Evolutionary conservation across 2,797 vertebrate genomes (phyloP), one percentile per base, ranked within the genome.

Genomic region (Epinephelus coioides): DNA sequence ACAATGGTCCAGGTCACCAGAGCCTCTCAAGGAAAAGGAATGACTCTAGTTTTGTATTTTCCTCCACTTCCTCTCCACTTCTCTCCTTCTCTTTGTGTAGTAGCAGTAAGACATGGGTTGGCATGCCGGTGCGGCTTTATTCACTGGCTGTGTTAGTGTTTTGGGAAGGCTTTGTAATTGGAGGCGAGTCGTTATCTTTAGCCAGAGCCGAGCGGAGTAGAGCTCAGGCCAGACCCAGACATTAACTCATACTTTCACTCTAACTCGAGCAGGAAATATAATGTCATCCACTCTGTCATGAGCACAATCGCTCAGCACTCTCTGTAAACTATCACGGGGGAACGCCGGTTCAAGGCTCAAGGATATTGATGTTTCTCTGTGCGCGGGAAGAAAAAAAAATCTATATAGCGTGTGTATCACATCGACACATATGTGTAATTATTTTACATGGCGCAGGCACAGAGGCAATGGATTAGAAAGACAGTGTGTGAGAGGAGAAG

Each of bases 161-260:
- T 89, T 86, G 81, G 84, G 81, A 79, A 84, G 83, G 83, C 87
- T 93, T 89, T 91, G 93, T 91, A 92, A 93, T 87, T 66, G 86
- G 84, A 92, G 79, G 86, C n/a, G 79, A 81, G 86, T 88, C 84
- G 84, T 92, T 94, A 93, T 94, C 91, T 92, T 84, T 73, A 91
- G 84, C 84, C 78, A n/a, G 76, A 84, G 78, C 76, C 10, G 75
- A 77, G 77, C 89, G 27, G 78, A 80, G 71, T 70, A 50, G 67
- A 65, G 85, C 85, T 63, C 78, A 5, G 87, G 77, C 88, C 88
- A 87, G 86, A 71, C 91, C 34, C 84, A 94, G 93, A 92, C 90
- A 69, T 92, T 88, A 91, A 91, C 89, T 94, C 92, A 91, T 91
- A 93, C 94, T 94, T 92, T 92, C 93, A 91, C 91, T 92, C 87